Evolutionary conservation across 2,888 invertebrate genomes (phyloP).

Genomic region (Pyrrhopygopsis socrates): DNA sequence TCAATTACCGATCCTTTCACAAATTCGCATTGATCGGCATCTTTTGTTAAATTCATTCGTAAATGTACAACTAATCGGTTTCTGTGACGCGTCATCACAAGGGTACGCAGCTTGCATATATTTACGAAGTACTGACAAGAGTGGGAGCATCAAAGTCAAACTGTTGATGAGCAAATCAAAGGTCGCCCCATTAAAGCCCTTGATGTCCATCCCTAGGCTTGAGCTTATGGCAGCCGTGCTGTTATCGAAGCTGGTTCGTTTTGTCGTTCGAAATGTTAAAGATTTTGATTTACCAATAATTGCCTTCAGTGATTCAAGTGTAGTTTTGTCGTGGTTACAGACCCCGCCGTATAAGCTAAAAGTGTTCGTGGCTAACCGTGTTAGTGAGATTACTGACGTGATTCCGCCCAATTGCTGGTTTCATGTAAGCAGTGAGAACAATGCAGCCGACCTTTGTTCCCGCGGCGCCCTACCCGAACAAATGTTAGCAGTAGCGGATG

Average conservation of each 20-base stretch:
- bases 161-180: not conserved
- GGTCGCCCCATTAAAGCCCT: not conserved
- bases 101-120: constrained; percentile 18
- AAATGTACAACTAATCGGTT: constrained; percentile 7
- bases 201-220: not conserved
- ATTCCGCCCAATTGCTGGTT: constrained; percentile 31
- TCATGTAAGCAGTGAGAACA: constrained; percentile 41
- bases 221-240: constrained; percentile 14
- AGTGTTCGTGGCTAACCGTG: constrained; percentile 44
- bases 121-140: not conserved
- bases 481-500: no score
- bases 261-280: not conserved
- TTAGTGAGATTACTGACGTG: constrained; percentile 31
- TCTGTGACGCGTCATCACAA: constrained; percentile 41
- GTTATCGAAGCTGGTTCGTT: constrained; percentile 5
- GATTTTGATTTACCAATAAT: not conserved
- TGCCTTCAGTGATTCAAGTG: constrained; percentile 23
- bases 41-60: not conserved
- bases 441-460: constrained; percentile 35
- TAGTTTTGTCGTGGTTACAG: constrained; percentile 58
- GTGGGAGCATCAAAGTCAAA: not conserved
- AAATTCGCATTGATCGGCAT: constrained; percentile 20
- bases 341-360: constrained; percentile 43
- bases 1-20: no score
- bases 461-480: no score